phyloP scores from a whole-genome alignment of 2,888 invertebrate species.

The Myathropa florea region DNA sequence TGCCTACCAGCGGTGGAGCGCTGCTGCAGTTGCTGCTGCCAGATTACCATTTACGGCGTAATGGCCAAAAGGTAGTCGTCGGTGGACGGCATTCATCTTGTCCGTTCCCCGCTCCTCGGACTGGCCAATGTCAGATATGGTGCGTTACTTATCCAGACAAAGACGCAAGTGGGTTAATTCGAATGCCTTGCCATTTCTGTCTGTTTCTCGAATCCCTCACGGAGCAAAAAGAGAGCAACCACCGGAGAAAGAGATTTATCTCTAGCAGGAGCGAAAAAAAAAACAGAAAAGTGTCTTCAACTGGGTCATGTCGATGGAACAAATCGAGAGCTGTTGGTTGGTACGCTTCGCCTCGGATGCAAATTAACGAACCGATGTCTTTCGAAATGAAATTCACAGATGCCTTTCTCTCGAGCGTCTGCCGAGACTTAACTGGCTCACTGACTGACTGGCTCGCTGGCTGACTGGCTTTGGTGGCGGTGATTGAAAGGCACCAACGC shows the following conservation, averaged over 20 bases:
- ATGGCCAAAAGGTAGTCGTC: conserved; percentile 60
- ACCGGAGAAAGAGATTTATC: conserved; percentile 61
- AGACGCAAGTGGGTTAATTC: conserved; percentile 67
- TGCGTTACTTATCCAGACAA: conserved; percentile 65
- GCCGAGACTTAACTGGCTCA: neutral
- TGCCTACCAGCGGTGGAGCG: too few species aligned
- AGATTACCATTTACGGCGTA: conserved; percentile 68
- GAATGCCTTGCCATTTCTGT: conserved; percentile 57
- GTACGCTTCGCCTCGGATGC: conserved; percentile 56
- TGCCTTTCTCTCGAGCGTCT: conserved; percentile 60
- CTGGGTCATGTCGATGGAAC: conserved; percentile 68
- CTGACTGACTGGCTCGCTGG: neutral
- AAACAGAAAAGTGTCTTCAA: conserved; percentile 41
- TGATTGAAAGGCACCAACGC: conserved; percentile 64
- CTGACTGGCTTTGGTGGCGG: conserved; percentile 27
- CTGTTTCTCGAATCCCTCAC: neutral
- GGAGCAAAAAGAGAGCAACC: conserved; percentile 12
- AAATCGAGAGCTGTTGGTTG: conserved; percentile 26
- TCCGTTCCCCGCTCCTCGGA: conserved; percentile 28
- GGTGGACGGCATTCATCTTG: conserved; percentile 64
- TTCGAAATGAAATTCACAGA: conserved; percentile 28
- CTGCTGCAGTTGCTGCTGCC: conserved; percentile 37
- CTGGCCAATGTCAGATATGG: conserved; percentile 68
- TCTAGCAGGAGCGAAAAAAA: conserved; percentile 37
- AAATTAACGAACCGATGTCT: conserved; percentile 66